Percentiles rank a stretch among this genome's conserved stretches.
These are phyloP conservation scores for Leptinotarsa lineolata DNA, from an alignment of 1,140 invertebrate genomes.

Conservation along the genomic window DNA sequence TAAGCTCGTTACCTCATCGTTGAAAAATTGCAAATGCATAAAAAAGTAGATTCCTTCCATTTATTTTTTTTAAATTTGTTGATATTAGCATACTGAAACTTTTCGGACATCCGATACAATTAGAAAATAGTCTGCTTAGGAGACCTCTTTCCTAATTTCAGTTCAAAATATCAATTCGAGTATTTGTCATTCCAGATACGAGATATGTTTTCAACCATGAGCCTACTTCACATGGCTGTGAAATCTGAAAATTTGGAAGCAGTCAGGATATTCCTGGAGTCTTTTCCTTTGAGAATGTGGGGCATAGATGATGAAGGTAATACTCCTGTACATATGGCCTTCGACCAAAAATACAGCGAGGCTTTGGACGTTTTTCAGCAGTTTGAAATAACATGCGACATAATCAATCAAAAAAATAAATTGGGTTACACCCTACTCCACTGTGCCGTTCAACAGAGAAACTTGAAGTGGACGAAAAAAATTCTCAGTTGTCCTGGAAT, in stretches of 20 bases:
- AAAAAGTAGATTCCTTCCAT: too few species aligned
- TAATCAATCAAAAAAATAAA: slow-evolving; percentile 3
- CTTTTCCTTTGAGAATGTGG: background rate
- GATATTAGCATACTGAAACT: too few species aligned
- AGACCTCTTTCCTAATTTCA: too few species aligned
- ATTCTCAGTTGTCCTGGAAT: background rate
- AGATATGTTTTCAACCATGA: slow-evolving; percentile 8
- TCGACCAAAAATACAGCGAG: background rate
- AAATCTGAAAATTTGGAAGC: background rate
- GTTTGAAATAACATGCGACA: background rate
- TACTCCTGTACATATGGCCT: slow-evolving; percentile 12
- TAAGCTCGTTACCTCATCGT: too few species aligned
- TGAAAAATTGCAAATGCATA: rapidly evolving
- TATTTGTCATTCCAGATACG: slow-evolving; percentile 10
- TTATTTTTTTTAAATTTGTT: too few species aligned
- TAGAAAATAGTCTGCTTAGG: too few species aligned
- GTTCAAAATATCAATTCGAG: too few species aligned
- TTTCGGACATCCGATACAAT: too few species aligned
- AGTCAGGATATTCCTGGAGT: background rate
- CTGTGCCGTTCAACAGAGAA: background rate
- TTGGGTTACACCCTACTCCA: background rate
- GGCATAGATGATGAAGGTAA: slow-evolving; percentile 7
- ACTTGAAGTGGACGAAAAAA: background rate
- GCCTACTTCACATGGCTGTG: slow-evolving; percentile 18
- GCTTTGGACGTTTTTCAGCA: background rate